Evolutionary conservation across 2,888 invertebrate species (phyloP).

Genomic region (Machimus atricapillus): DNA sequence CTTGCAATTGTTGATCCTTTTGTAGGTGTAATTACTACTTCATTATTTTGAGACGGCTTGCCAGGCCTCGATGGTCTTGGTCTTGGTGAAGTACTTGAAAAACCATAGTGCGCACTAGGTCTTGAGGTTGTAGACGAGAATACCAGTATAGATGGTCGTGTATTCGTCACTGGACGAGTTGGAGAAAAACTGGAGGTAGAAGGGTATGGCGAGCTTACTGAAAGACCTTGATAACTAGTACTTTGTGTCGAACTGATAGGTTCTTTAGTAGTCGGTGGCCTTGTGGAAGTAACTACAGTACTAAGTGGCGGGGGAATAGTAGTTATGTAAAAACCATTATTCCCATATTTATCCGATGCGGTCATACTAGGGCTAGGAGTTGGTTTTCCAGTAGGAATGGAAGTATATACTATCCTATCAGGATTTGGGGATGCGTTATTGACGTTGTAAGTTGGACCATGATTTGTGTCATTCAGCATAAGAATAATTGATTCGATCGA

Average conservation of each 20-base stretch:
- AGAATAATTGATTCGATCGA: constrained; percentile 70
- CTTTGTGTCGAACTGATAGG: constrained; percentile 57
- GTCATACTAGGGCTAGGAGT: constrained; percentile 15
- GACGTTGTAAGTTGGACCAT: constrained; percentile 59
- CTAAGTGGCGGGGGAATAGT: constrained; percentile 54
- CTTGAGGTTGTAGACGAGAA: constrained; percentile 1
- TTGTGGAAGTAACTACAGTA: constrained; percentile 37
- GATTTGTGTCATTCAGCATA: constrained; percentile 67
- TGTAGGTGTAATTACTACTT: constrained; percentile 41
- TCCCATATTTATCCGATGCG: constrained; percentile 43
- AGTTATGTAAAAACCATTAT: constrained; percentile 49
- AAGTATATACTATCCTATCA: neutral
- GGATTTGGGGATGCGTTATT: constrained; percentile 6
- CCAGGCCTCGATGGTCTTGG: constrained; percentile 50
- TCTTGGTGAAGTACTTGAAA: constrained; percentile 49
- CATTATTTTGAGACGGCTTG: constrained; percentile 14
- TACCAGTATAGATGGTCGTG: constrained; percentile 42
- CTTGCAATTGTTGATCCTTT: constrained; percentile 37
- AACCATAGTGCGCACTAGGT: neutral
- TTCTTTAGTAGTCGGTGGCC: constrained; percentile 49
- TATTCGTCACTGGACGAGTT: constrained; percentile 57
- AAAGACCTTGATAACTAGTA: constrained; percentile 57
- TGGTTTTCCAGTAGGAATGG: constrained; percentile 43
- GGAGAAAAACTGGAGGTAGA: constrained; percentile 19
- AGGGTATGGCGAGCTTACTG: constrained; percentile 16